Evolutionary conservation across 2,797 vertebrate species (phyloP).

Genomic region (Aldrovandia affinis): DNA sequence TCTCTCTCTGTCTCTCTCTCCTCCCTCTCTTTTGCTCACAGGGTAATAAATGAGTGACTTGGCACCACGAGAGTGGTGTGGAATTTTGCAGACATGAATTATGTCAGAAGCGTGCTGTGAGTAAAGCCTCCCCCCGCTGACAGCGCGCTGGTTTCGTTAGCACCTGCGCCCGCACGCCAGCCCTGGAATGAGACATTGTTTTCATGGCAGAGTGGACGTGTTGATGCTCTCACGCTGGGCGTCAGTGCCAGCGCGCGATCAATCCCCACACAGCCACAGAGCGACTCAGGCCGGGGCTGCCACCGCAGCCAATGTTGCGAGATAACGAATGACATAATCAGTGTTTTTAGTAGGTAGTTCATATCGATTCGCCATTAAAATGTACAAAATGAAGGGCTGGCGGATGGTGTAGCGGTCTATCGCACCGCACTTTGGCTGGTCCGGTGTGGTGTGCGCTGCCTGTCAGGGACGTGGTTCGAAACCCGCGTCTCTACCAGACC

Average conservation of each 20-base stretch:
- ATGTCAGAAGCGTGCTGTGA: slow-evolving; percentile 17
- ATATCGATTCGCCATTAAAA: neutral
- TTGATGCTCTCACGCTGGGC: neutral
- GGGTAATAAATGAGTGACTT: neutral
- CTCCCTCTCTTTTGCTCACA: neutral
- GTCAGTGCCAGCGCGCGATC: neutral
- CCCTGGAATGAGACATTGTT: neutral
- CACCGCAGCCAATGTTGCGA: neutral
- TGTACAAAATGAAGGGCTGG: too few species aligned
- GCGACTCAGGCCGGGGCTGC: neutral
- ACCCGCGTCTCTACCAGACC: too few species aligned
- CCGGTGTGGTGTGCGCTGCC: too few species aligned
- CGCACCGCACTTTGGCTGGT: too few species aligned
- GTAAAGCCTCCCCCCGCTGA: slow-evolving; percentile 5
- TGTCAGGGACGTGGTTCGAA: too few species aligned
- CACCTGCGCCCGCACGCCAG: neutral
- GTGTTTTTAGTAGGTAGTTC: neutral
- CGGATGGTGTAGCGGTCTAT: too few species aligned
- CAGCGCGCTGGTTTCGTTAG: neutral
- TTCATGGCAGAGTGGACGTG: neutral
- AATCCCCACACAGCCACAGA: neutral
- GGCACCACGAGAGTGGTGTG: neutral
- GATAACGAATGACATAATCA: neutral
- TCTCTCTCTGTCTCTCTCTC: slow-evolving; percentile 15
- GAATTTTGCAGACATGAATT: slow-evolving; percentile 13